A percentile compares a stretch with the other conserved stretches of the same genome.
Evolutionary conservation across 2,797 vertebrate species (phyloP).

Genomic region (Pipistrellus kuhlii): DNA sequence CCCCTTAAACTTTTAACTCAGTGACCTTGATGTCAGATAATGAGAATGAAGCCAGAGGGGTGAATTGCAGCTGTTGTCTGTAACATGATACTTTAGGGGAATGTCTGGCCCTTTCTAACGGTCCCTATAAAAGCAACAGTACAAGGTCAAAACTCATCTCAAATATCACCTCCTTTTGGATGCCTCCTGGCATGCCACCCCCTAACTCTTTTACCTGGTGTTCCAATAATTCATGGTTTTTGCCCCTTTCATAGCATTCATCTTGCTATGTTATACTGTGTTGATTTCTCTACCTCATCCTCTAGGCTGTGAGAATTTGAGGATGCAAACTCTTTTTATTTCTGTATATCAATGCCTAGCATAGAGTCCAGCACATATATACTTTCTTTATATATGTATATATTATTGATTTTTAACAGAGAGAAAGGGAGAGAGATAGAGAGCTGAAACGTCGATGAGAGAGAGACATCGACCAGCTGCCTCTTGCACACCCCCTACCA

Average conservation of each 20-base stretch:
- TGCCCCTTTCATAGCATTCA: conserved; percentile 49
- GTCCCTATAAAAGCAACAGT: conserved; percentile 73
- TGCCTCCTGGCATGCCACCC: neutral
- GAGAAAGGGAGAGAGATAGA: too few relatives aligned
- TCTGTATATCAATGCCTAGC: neutral
- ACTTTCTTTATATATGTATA: neutral
- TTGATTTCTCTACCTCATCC: conserved; percentile 42
- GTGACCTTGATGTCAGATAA: conserved; percentile 66
- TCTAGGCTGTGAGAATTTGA: neutral
- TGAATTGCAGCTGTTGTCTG: conserved; percentile 77
- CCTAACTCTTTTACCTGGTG: neutral
- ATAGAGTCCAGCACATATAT: neutral
- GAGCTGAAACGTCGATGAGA: too few relatives aligned
- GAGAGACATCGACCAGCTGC: too few relatives aligned
- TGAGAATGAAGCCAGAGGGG: conserved; percentile 53
- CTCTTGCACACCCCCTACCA: too few relatives aligned
- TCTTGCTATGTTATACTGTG: neutral
- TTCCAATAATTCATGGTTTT: conserved; percentile 39
- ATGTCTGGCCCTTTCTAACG: conserved; percentile 62
- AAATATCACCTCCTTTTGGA: conserved; percentile 72
- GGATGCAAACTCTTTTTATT: conserved; percentile 35
- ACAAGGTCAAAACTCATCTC: conserved; percentile 75
- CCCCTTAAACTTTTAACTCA: conserved; percentile 53
- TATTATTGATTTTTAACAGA: too few relatives aligned
- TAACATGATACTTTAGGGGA: conserved; percentile 69